These are phyloP conservation scores for Metaphire vulgaris DNA, from an alignment of 1,140 invertebrate genomes.

Conservation along the genomic window DNA sequence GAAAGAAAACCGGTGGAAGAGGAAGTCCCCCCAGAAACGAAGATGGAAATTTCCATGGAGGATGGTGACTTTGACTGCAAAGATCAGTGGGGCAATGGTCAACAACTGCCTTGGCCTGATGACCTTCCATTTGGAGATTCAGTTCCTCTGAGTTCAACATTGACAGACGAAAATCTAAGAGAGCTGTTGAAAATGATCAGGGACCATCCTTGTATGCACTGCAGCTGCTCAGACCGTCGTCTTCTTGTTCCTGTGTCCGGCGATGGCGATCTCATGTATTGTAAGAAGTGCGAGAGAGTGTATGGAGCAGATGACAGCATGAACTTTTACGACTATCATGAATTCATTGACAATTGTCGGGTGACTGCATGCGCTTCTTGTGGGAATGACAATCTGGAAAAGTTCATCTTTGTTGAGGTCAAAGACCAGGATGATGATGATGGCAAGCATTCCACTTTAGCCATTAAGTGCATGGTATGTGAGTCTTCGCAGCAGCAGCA, in stretches of 20 bases:
- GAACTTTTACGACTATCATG: not conserved
- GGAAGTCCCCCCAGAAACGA: too few species aligned
- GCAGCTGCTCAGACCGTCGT: not conserved
- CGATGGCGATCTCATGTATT: not conserved
- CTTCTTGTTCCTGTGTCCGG: not conserved
- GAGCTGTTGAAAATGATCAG: not conserved
- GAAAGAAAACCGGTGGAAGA: too few species aligned
- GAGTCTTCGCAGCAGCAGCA: too few species aligned
- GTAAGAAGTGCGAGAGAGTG: not conserved
- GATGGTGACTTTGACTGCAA: too few species aligned
- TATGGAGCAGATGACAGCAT: not conserved
- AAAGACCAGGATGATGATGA: too few species aligned
- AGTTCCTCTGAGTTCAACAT: too few species aligned
- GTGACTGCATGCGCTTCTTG: not conserved
- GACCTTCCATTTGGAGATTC: too few species aligned
- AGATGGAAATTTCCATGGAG: too few species aligned
- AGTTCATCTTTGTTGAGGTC: not conserved
- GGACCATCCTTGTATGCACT: not conserved
- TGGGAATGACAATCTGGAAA: not conserved
- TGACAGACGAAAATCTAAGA: not conserved
- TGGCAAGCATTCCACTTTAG: too few species aligned
- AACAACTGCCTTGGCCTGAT: too few species aligned
- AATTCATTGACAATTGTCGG: not conserved
- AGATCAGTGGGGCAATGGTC: too few species aligned
- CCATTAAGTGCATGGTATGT: too few species aligned